Evolutionary conservation across 2,113 vertebrate genomes (phyloP), one percentile per base, ranked within the genome.

Genomic region (Balaeniceps rex): DNA sequence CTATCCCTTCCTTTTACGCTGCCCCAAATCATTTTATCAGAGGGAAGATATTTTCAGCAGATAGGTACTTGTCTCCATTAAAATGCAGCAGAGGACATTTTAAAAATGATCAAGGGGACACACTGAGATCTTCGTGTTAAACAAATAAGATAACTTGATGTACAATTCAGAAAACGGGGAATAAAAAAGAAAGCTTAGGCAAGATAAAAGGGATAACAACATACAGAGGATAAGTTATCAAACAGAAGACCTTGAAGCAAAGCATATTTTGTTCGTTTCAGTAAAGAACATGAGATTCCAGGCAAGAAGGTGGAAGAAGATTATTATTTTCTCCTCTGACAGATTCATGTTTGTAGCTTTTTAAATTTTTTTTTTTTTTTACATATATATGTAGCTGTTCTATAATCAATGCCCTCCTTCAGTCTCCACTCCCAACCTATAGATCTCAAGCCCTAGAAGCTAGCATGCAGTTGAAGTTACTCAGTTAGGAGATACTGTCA

Each of bases 181-280:
- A 71, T 40, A 86, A 89, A 70, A 70, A 87, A 90, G 71, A 83
- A 85, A 70, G 44, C 47, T 83, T 34, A 83, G 51, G 71, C 60
- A 91, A 93, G 74, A 87, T 77, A 51, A 82, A 90, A 80, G 75
- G 47, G 36, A 38, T 66, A 91, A 80, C 22, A 57, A 36, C 33
- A 66, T 75, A 88, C 26, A 92, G 78, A 88, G 82, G 90, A 58
- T 57, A 90, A 88, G n/a, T 81, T 74, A 94, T 66, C 90, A 84
- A 81, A 42, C 54, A 90, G 29, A 84, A 93, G 82, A 95, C 90
- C 97, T 94, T 93, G 96, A 87, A 95, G 92, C 58, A 91, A 83
- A 88, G 42, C 8, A 19, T 79, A 75, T 80, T 97, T 92, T 94
- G 63, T 88, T 95, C 92, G 85, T 95, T 96, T 91, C 94, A 92